A percentile compares a stretch with the other conserved stretches of the same genome.
phyloP scores from a whole-genome alignment of 2,888 invertebrate species.

The Caradrina kadenii region DNA sequence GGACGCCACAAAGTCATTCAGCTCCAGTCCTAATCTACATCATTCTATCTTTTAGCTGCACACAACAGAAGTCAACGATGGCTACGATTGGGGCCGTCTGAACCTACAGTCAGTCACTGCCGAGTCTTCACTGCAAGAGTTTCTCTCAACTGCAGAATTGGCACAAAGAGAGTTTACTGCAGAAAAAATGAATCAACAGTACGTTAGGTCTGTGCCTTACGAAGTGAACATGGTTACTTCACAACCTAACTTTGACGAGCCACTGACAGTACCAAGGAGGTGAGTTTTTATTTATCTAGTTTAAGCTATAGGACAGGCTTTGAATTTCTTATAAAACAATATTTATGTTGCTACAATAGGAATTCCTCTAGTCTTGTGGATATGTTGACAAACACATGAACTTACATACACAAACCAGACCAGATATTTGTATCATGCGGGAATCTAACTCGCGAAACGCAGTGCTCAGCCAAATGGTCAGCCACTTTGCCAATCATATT shows the following conservation, averaged over 20 bases:
- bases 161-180: slow-evolving; percentile 98
- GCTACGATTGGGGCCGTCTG: slow-evolving; percentile 97
- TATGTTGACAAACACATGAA: too few relatives aligned
- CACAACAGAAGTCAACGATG: slow-evolving; percentile 96
- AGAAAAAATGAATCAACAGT: slow-evolving; percentile 95
- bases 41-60: slow-evolving; percentile 91
- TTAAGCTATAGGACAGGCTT: neutral
- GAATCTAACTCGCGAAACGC: too few relatives aligned
- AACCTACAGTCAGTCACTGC: slow-evolving; percentile 98
- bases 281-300: slow-evolving; percentile 64
- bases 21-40: neutral
- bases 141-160: slow-evolving; percentile 97
- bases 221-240: slow-evolving; percentile 82
- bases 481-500: too few relatives aligned
- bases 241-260: slow-evolving; percentile 86
- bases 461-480: too few relatives aligned
- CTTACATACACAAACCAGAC: too few relatives aligned
- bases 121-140: slow-evolving; percentile 98
- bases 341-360: too few relatives aligned
- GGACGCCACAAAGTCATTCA: too few relatives aligned
- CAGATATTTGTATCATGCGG: too few relatives aligned
- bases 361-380: too few relatives aligned
- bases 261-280: slow-evolving; percentile 94
- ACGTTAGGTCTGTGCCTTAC: slow-evolving; percentile 82
- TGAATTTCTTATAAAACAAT: too few relatives aligned